phyloP scores from a whole-genome alignment of 2,888 invertebrate genomes.

The Luperina testacea region DNA sequence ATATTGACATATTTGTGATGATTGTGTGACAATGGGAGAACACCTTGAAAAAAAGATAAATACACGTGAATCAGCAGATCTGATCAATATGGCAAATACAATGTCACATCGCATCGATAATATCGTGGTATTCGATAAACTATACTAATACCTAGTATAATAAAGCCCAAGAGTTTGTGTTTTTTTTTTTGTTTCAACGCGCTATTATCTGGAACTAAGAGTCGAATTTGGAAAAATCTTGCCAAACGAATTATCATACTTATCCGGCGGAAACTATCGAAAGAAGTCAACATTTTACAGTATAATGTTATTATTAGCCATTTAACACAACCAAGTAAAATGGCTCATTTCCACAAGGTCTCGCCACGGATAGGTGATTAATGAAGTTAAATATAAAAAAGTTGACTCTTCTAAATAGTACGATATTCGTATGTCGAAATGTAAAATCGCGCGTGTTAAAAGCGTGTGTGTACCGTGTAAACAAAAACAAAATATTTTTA shows the following conservation, averaged over 20 bases:
- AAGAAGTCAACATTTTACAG: not conserved
- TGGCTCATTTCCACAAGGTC: not conserved
- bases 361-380: not conserved
- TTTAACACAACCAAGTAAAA: not conserved
- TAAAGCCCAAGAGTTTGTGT: not conserved
- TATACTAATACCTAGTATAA: not conserved
- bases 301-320: not conserved
- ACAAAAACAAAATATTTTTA: too few relatives aligned
- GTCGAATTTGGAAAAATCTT: not conserved
- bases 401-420: not conserved
- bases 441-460: not conserved
- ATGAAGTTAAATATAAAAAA: not conserved
- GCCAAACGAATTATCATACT: not conserved
- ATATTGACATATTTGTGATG: conserved; percentile 54
- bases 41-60: conserved; percentile 16
- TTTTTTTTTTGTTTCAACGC: not conserved
- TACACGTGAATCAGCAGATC: conserved; percentile 42
- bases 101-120: conserved; percentile 14
- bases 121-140: conserved; percentile 7
- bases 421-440: not conserved
- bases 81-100: conserved; percentile 20
- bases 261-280: not conserved
- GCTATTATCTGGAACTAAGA: not conserved
- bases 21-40: conserved; percentile 33
- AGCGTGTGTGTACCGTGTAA: too few relatives aligned